These are phyloP conservation scores for Lucilia sericata DNA, from an alignment of 1,140 invertebrate genomes.

Conservation along the genomic window DNA sequence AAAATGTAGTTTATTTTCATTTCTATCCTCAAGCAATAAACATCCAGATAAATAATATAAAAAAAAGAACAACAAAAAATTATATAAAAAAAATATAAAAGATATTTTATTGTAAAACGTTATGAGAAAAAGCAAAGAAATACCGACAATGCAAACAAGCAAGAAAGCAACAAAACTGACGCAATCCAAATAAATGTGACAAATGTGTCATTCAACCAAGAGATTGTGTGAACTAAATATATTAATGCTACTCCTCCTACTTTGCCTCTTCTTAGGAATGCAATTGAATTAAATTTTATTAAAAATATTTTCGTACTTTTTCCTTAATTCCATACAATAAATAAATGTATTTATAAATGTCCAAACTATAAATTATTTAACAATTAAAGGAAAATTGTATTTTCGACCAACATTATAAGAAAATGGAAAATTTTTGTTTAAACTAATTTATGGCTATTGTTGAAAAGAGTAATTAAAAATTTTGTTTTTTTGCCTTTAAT, in stretches of 20 bases:
- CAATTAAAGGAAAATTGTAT: background rate
- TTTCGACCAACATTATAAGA: too few relatives aligned
- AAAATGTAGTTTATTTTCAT: background rate
- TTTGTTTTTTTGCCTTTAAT: too few relatives aligned
- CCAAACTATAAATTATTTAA: background rate
- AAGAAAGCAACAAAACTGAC: background rate
- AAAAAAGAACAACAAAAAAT: background rate
- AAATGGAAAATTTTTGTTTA: too few relatives aligned
- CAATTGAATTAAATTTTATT: background rate
- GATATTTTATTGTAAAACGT: background rate
- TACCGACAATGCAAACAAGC: background rate
- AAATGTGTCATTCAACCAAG: conserved; percentile 14
- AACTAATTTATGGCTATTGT: too few relatives aligned
- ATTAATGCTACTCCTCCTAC: background rate
- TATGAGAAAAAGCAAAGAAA: background rate
- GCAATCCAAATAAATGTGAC: conserved; percentile 22
- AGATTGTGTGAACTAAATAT: conserved; percentile 13
- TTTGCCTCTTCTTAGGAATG: background rate
- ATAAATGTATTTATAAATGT: background rate
- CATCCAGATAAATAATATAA: background rate
- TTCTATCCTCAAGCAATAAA: background rate
- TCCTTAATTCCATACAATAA: background rate
- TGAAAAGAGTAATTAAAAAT: too few relatives aligned
- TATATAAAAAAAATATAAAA: background rate
- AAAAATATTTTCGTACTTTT: background rate